phyloP scores from a whole-genome alignment of 2,888 invertebrate species.

The Trichogramma dendrolimi region DNA sequence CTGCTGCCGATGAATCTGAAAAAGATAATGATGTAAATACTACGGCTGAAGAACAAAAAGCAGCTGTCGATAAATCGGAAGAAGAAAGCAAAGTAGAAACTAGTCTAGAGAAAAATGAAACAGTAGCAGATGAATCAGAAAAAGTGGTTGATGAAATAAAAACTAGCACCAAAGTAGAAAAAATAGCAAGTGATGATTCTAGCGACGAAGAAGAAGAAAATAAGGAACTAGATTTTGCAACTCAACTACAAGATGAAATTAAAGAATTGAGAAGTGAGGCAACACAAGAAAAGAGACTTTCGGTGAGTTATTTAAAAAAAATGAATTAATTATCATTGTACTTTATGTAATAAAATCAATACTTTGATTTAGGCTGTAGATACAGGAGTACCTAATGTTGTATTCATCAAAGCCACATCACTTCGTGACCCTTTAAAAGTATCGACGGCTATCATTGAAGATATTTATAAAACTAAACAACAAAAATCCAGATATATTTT shows the following conservation, averaged over 20 bases:
- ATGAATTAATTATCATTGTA: not conserved
- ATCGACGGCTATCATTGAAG: conserved; percentile 67
- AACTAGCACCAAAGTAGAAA: not conserved
- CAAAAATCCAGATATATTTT: conserved; percentile 74
- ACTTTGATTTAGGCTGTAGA: conserved; percentile 62
- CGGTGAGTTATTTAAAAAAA: conserved; percentile 34
- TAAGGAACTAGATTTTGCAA: conserved; percentile 57
- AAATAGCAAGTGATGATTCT: not conserved
- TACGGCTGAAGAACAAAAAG: conserved; percentile 8
- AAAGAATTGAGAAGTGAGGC: conserved; percentile 57
- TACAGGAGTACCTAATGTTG: conserved; percentile 76
- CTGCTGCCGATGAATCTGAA: not conserved
- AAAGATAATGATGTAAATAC: not conserved
- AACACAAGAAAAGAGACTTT: conserved; percentile 41
- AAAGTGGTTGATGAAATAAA: not conserved
- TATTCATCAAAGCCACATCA: conserved; percentile 75
- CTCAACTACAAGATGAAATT: conserved; percentile 60
- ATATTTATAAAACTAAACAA: conserved; percentile 64
- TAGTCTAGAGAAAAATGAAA: not conserved
- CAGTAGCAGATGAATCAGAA: not conserved
- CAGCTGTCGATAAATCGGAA: conserved; percentile 16
- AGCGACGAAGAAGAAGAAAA: conserved; percentile 45
- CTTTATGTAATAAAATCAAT: not conserved
- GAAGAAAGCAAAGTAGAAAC: not conserved
- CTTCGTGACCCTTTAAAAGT: conserved; percentile 71